Evolutionary conservation across 2,888 invertebrate species (phyloP).

Genomic region (Conops quadrifasciatus): DNA sequence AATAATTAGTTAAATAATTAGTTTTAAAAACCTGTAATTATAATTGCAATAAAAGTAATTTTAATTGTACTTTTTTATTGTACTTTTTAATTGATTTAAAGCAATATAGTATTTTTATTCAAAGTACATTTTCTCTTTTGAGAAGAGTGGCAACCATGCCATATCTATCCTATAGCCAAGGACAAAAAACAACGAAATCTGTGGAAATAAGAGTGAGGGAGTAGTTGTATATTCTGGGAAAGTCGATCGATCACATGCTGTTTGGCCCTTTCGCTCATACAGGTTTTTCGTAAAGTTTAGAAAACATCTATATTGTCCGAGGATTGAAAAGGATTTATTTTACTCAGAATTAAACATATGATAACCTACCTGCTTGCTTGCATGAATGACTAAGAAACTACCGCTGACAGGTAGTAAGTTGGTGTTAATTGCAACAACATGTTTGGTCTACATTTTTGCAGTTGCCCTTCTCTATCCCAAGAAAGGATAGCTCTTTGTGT

Average conservation of each 20-base stretch:
- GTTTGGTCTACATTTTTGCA: constrained; percentile 1
- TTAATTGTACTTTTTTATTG: too few relatives aligned
- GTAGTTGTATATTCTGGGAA: neutral
- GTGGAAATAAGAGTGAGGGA: constrained; percentile 18
- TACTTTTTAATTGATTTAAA: too few relatives aligned
- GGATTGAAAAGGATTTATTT: constrained; percentile 3
- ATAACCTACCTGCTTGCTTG: neutral
- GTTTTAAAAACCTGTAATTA: too few relatives aligned
- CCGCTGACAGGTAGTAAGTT: constrained; percentile 16
- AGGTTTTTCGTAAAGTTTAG: neutral
- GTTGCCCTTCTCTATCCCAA: neutral
- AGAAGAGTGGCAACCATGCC: neutral
- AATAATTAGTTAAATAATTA: too few relatives aligned
- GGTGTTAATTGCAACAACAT: constrained; percentile 2
- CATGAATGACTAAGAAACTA: neutral
- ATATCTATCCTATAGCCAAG: neutral
- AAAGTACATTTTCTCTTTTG: neutral
- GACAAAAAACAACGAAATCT: neutral
- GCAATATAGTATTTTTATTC: too few relatives aligned
- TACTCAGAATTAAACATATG: neutral
- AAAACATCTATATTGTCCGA: neutral
- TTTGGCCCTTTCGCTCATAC: constrained; percentile 13
- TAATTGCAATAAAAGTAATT: too few relatives aligned
- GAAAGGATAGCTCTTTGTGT: constrained; percentile 1
- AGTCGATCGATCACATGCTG: constrained; percentile 7